A percentile compares a stretch with the other conserved stretches of the same genome.
These are phyloP conservation scores for Cygnus olor DNA, from an alignment of 2,797 vertebrate genomes.

Conservation along the genomic window DNA sequence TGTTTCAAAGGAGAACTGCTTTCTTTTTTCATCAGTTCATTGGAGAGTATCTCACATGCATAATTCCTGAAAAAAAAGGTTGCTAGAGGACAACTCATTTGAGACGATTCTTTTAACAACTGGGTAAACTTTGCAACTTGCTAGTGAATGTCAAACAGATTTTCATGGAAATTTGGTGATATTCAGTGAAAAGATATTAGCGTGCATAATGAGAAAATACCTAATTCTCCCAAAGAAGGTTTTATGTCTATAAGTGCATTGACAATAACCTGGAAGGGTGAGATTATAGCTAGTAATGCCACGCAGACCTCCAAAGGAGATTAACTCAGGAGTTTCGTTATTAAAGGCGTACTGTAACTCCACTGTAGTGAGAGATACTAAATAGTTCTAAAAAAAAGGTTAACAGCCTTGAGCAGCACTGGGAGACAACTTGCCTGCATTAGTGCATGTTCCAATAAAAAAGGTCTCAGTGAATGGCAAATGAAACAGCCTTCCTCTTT, in stretches of 20 bases:
- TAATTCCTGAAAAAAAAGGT: neutral
- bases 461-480: slow-evolving; percentile 1
- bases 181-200: slow-evolving; percentile 76
- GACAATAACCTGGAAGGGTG: slow-evolving; percentile 75
- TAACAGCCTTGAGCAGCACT: neutral
- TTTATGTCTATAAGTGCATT: slow-evolving; percentile 74
- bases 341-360: slow-evolving; percentile 71
- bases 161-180: slow-evolving; percentile 79
- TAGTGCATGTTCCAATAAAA: neutral
- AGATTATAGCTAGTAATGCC: slow-evolving; percentile 79
- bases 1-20: neutral
- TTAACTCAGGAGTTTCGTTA: slow-evolving; percentile 74
- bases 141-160: slow-evolving; percentile 73
- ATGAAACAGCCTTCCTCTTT: neutral
- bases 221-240: slow-evolving; percentile 84
- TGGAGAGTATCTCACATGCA: neutral
- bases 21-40: neutral
- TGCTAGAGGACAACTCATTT: neutral
- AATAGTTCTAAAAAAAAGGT: neutral
- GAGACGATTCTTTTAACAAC: neutral
- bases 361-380: neutral
- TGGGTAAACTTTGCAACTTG: neutral
- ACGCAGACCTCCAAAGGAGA: slow-evolving; percentile 78
- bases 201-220: slow-evolving; percentile 81
- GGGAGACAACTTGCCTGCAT: neutral